Conservation (phyloP, 2,888 invertebrate genomes). For the Nephrocerus scutellatus region DNA sequence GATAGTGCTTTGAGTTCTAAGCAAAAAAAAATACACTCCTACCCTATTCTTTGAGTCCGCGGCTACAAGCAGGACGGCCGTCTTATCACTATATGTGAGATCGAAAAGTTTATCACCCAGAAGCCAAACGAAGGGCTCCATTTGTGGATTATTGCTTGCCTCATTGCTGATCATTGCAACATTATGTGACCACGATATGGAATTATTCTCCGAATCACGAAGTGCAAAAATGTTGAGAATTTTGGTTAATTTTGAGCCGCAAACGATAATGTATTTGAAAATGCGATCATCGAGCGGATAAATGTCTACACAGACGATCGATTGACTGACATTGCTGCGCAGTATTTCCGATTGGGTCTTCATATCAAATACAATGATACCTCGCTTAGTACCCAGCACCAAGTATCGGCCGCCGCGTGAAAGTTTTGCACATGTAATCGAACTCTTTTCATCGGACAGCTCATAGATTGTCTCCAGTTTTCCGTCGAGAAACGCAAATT, state of each 20-base stretch:
- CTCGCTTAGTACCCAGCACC: slow-evolving; percentile 41
- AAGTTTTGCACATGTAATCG: slow-evolving; percentile 37
- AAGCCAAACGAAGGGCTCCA: slow-evolving; percentile 38
- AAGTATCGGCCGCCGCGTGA: slow-evolving; percentile 36
- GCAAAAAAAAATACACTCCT: slow-evolving; percentile 11
- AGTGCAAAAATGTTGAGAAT: slow-evolving; percentile 39
- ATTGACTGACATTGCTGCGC: slow-evolving; percentile 37
- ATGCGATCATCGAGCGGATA: slow-evolving; percentile 32
- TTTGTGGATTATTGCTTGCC: slow-evolving; percentile 23
- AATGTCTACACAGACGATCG: slow-evolving; percentile 41
- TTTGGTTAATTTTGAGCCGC: slow-evolving; percentile 34
- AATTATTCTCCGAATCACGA: slow-evolving; percentile 22
- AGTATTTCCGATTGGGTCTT: slow-evolving; percentile 27
- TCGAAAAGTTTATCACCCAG: slow-evolving; percentile 33
- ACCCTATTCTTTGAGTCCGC: slow-evolving; percentile 40
- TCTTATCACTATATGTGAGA: slow-evolving; percentile 24
- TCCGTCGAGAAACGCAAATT: slow-evolving; percentile 21
- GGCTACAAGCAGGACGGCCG: slow-evolving; percentile 30
- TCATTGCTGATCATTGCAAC: slow-evolving; percentile 22
- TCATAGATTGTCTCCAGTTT: slow-evolving; percentile 26
- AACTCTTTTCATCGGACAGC: slow-evolving; percentile 13
- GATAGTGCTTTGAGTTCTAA: no score
- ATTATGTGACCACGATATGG: slow-evolving; percentile 36
- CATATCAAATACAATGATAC: slow-evolving; percentile 38
- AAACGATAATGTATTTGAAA: slow-evolving; percentile 40